These are phyloP conservation scores for Psammodynastes pulverulentus DNA, from an alignment of 2,113 vertebrate genomes.

Conservation along the genomic window DNA sequence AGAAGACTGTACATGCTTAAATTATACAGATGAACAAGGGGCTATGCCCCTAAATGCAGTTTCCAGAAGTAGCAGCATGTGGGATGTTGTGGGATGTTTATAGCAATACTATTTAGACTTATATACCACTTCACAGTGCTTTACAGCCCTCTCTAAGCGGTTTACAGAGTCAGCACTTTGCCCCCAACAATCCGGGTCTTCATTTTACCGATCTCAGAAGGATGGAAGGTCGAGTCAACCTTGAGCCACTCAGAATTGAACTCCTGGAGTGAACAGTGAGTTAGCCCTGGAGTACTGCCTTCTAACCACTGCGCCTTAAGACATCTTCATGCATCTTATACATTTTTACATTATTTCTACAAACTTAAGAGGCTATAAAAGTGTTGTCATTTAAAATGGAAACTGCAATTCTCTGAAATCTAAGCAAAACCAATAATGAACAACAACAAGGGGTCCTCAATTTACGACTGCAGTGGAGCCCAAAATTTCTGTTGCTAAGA, in stretches of 20 bases:
- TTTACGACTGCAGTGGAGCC: accelerated
- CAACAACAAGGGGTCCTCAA: background rate
- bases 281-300: no score
- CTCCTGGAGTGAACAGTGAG: no score
- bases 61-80: background rate
- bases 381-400: background rate
- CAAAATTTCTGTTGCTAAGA: background rate
- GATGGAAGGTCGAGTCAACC: no score
- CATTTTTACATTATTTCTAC: background rate
- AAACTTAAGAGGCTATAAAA: background rate
- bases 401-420: background rate
- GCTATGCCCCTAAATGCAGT: background rate
- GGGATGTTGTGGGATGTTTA: background rate
- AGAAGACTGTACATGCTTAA: background rate
- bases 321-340: background rate
- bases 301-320: no score
- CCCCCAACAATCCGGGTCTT: no score
- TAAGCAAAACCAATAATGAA: background rate
- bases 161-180: no score
- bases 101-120: no score
- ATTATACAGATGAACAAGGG: background rate
- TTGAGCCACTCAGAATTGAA: no score
- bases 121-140: no score
- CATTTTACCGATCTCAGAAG: no score
- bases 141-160: no score